Evolutionary conservation across 2,888 invertebrate species (phyloP), one percentile per base, ranked within the genome.

Genomic region (Thelaira solivaga): DNA sequence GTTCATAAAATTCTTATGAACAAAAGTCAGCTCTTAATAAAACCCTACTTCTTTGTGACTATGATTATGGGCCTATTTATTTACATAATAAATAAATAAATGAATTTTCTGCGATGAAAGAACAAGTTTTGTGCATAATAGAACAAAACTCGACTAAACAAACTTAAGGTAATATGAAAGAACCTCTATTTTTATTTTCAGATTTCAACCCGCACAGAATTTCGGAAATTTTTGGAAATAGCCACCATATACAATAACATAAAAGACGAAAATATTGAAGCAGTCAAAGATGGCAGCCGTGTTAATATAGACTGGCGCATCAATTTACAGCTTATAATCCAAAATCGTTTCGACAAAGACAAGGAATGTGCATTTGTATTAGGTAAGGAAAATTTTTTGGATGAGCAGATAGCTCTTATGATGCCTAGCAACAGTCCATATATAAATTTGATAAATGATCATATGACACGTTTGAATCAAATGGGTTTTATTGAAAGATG

Each of bases 401-500:
- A 93, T 51, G 96, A 97, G 86, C 92, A 94, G 82, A 92, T 97
- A 39, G 94, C 94, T 0, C 90, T 97, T 90, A 91, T 95, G 62
- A 90, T 96, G 10, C 92, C 94, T 0, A 90, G 91, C 1, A 92
- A 92, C 16, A 96, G 94, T 83, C 96, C 96, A 0, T 96, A 96
- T 84, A 88, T 95, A 10, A 87, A 91, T 2, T 90, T 94, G 61
- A 92, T 97, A 34, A 95, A 97, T 85, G 91, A 92, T 73, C 94
- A 96, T 85, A 92, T 97, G 62, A 93, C 92, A 83, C 91, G 93
- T 67, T 92, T 97, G 90, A 94, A 95, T 84, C 95, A 96, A 87
- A 93, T 94, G 64, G 97, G 97, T 6, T 90, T 97, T 80, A 93
- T 96, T 61, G 91, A 92, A 64, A 95, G 95, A 85, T 97, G 97